Conservation (phyloP, 2,797 vertebrate species). For the Phaenicophaeus curvirostris region DNA sequence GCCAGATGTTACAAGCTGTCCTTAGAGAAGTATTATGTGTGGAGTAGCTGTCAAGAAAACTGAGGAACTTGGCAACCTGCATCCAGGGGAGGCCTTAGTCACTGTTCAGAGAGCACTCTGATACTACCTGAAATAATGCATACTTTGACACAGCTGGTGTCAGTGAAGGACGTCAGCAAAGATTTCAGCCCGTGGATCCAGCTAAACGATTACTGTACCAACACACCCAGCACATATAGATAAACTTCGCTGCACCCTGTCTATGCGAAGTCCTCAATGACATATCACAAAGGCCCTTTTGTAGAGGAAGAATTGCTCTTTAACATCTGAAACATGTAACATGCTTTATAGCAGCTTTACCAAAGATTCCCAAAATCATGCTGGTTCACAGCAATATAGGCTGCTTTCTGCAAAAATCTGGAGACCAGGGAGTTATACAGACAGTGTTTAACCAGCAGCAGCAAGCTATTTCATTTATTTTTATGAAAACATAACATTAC, state of each 20-base stretch:
- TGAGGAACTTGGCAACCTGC: neutral
- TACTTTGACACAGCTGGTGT: fast-evolving
- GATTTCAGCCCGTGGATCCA: neutral
- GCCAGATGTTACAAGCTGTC: neutral
- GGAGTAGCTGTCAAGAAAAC: neutral
- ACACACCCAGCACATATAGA: neutral
- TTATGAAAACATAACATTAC: neutral
- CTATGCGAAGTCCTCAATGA: neutral
- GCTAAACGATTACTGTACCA: neutral
- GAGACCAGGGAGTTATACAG: neutral
- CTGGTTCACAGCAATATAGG: neutral
- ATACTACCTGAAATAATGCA: neutral
- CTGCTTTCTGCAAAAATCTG: neutral
- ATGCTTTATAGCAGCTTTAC: neutral
- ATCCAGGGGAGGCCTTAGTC: neutral
- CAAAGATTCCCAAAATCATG: neutral
- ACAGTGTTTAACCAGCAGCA: neutral
- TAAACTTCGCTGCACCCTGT: neutral
- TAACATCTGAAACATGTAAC: neutral
- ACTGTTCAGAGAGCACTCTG: neutral
- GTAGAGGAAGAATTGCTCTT: neutral
- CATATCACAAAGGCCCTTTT: neutral
- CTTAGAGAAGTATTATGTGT: neutral
- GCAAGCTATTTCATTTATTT: neutral
- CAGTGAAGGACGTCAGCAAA: neutral